Conservation (phyloP, 2,888 invertebrate species). For the Magallana nippona region DNA sequence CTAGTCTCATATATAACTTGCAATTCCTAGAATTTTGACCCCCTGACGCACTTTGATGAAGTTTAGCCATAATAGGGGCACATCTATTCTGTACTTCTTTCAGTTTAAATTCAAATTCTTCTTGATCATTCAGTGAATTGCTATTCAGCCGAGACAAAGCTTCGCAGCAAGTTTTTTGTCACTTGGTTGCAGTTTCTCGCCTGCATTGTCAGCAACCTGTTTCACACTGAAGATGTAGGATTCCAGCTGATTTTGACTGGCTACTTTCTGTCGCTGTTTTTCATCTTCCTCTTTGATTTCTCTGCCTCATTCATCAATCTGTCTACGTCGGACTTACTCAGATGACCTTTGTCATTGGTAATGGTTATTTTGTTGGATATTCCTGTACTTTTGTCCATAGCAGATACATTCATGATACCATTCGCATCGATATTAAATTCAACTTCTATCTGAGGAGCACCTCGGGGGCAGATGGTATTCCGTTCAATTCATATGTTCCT, state of each 20-base stretch:
- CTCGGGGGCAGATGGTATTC: constrained; percentile 76
- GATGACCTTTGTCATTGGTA: constrained; percentile 91
- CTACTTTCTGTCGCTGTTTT: constrained; percentile 69
- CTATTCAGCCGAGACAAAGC: constrained; percentile 90
- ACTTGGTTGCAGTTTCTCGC: constrained; percentile 82
- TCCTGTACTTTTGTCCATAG: constrained; percentile 87
- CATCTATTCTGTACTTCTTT: constrained; percentile 88
- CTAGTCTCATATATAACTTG: no score
- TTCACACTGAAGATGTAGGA: constrained; percentile 79
- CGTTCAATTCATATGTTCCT: constrained; percentile 73
- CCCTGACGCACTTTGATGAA: constrained; percentile 62
- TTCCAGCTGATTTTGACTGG: constrained; percentile 72
- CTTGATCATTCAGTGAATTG: constrained; percentile 88
- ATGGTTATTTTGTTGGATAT: constrained; percentile 90
- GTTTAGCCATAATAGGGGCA: constrained; percentile 87
- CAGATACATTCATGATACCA: constrained; percentile 84
- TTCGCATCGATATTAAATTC: constrained; percentile 93
- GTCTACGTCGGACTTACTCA: constrained; percentile 91
- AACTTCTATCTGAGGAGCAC: constrained; percentile 81
- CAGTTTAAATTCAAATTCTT: constrained; percentile 88
- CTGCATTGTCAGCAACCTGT: constrained; percentile 82
- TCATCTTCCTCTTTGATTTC: constrained; percentile 75
- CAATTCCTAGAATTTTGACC: no score
- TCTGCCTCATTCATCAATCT: constrained; percentile 82
- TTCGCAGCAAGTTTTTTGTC: constrained; percentile 85